These are phyloP conservation scores for Eumaeus atala DNA, from an alignment of 1,140 invertebrate species.

Conservation along the genomic window DNA sequence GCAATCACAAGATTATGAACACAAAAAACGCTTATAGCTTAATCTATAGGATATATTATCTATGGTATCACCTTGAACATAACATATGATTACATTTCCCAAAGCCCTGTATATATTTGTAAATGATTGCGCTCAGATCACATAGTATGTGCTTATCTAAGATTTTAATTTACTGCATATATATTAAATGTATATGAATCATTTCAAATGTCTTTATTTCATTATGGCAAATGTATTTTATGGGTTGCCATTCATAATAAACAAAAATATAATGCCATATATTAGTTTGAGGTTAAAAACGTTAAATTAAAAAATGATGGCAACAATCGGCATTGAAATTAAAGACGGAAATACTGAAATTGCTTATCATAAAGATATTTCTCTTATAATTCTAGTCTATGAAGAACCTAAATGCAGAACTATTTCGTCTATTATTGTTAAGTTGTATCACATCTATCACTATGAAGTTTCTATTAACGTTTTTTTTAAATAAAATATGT, in stretches of 20 bases:
- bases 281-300: too few relatives aligned
- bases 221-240: too few relatives aligned
- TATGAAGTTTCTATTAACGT: constrained; percentile 35
- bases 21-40: constrained; percentile 56
- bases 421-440: constrained; percentile 39
- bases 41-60: constrained; percentile 16
- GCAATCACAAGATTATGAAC: constrained; percentile 58
- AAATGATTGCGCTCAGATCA: background rate
- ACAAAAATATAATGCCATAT: too few relatives aligned
- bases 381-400: constrained; percentile 36
- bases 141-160: constrained; percentile 1
- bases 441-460: constrained; percentile 62
- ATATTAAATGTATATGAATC: too few relatives aligned
- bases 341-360: constrained; percentile 39
- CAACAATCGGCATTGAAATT: constrained; percentile 34
- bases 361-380: constrained; percentile 34
- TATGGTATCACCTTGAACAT: constrained; percentile 1
- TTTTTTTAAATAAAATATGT: constrained; percentile 3
- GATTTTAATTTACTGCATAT: background rate
- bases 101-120: constrained; percentile 1
- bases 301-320: constrained; percentile 21
- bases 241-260: too few relatives aligned
- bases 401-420: constrained; percentile 56
- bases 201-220: too few relatives aligned
- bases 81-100: constrained; percentile 1